Evolutionary conservation across 2,888 invertebrate species (phyloP).

Genomic region (Apodemia duryi): DNA sequence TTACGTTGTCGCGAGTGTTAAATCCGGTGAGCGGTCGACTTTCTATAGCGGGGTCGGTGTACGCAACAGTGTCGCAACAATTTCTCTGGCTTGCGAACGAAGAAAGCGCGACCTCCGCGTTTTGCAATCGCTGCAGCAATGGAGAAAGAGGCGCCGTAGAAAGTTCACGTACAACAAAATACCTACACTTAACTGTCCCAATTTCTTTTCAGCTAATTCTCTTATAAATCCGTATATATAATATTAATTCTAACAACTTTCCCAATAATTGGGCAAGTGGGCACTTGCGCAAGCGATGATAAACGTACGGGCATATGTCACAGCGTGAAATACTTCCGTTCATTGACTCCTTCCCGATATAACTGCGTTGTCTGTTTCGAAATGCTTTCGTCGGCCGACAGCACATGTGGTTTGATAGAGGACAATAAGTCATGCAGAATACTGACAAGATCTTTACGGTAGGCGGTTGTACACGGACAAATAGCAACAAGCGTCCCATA

Average conservation of each 20-base stretch:
- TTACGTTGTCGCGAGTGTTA: constrained; percentile 67
- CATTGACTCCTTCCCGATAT: constrained; percentile 77
- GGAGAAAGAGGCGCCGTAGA: constrained; percentile 62
- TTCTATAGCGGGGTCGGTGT: constrained; percentile 78
- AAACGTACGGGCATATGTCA: constrained; percentile 69
- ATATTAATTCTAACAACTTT: constrained; percentile 38
- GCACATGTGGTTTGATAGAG: constrained; percentile 39
- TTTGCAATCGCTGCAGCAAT: constrained; percentile 66
- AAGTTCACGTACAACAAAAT: constrained; percentile 46
- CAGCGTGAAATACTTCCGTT: constrained; percentile 77
- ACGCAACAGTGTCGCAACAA: constrained; percentile 76
- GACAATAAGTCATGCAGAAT: constrained; percentile 5
- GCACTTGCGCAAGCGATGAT: constrained; percentile 69
- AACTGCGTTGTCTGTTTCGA: constrained; percentile 57
- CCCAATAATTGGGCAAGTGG: constrained; percentile 61
- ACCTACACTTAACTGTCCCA: background rate
- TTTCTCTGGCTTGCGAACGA: constrained; percentile 77
- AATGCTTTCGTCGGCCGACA: constrained; percentile 56
- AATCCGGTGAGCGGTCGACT: constrained; percentile 78
- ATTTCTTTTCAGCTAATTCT: background rate
- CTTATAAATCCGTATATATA: constrained; percentile 3
- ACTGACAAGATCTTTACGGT: constrained; percentile 1
- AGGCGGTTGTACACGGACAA: background rate
- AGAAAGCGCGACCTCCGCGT: constrained; percentile 78
- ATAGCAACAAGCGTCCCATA: constrained; percentile 3